Conservation (phyloP, 2,888 invertebrate species). For the Argyresthia albistria region DNA sequence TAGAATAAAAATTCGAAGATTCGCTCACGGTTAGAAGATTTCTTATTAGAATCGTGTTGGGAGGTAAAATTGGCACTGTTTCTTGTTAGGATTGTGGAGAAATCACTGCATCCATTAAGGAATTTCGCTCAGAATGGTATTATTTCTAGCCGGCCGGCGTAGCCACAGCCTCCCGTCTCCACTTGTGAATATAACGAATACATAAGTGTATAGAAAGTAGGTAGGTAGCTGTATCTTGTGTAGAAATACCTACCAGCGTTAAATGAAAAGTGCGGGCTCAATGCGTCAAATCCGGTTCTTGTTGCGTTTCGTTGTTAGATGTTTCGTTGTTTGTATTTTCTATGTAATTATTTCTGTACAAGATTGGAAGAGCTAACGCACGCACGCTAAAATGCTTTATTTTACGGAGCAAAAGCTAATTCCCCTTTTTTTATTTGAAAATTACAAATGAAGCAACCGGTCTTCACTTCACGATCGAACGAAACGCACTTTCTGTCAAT, state of each 20-base stretch:
- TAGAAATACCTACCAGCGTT: constrained; percentile 14
- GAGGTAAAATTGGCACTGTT: constrained; percentile 36
- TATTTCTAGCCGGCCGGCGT: constrained; percentile 49
- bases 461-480: too few species aligned
- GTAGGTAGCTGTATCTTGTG: constrained; percentile 22
- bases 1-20: background rate
- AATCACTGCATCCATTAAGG: constrained; percentile 50
- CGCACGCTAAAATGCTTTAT: too few species aligned
- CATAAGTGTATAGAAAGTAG: constrained; percentile 40
- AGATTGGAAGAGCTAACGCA: too few species aligned
- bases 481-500: too few species aligned
- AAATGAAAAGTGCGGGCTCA: constrained; percentile 33
- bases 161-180: constrained; percentile 56
- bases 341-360: too few species aligned
- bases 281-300: constrained; percentile 20
- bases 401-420: too few species aligned
- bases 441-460: too few species aligned
- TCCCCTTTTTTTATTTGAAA: too few species aligned
- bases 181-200: constrained; percentile 20
- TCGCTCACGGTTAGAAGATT: constrained; percentile 10
- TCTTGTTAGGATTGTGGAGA: constrained; percentile 21
- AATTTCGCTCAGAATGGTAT: constrained; percentile 37
- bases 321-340: background rate
- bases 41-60: constrained; percentile 29
- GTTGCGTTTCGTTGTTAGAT: background rate